phyloP scores from a whole-genome alignment of 1,140 invertebrate genomes.

The Pogonomyrmex barbatus region DNA sequence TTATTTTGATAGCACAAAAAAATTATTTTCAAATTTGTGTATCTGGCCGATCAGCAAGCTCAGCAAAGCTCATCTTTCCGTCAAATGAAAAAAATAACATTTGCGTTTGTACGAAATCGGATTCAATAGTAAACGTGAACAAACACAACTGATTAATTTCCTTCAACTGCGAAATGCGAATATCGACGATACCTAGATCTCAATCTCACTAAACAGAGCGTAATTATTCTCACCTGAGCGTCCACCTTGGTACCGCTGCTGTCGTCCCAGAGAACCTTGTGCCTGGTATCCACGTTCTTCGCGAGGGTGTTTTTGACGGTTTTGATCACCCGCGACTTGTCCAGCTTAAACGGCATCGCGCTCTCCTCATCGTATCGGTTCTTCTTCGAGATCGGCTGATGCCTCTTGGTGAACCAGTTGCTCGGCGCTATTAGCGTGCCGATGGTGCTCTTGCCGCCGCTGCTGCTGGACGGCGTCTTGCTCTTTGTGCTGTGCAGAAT shows the following conservation, averaged over 20 bases:
- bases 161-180: background rate
- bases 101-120: background rate
- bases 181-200: background rate
- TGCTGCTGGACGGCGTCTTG: constrained; percentile 81
- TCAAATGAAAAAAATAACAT: too few species aligned
- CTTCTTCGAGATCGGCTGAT: constrained; percentile 90
- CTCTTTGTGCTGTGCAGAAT: constrained; percentile 87
- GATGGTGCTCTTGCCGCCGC: constrained; percentile 49
- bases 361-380: constrained; percentile 83
- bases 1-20: too few species aligned
- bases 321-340: constrained; percentile 82
- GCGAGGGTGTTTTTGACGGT: constrained; percentile 86
- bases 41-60: too few species aligned
- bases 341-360: constrained; percentile 79
- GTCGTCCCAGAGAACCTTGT: constrained; percentile 90
- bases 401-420: constrained; percentile 91
- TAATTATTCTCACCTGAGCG: constrained; percentile 85
- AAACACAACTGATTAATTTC: background rate
- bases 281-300: constrained; percentile 76
- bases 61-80: too few species aligned
- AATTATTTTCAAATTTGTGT: too few species aligned
- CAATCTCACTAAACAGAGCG: background rate
- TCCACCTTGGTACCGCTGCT: constrained; percentile 91
- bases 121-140: background rate
- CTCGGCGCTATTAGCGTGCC: constrained; percentile 84